Percentiles rank a stretch among this genome's conserved stretches.
These are phyloP conservation scores for Phalacrocorax brasilianus DNA, from an alignment of 2,113 vertebrate genomes.

Conservation along the genomic window DNA sequence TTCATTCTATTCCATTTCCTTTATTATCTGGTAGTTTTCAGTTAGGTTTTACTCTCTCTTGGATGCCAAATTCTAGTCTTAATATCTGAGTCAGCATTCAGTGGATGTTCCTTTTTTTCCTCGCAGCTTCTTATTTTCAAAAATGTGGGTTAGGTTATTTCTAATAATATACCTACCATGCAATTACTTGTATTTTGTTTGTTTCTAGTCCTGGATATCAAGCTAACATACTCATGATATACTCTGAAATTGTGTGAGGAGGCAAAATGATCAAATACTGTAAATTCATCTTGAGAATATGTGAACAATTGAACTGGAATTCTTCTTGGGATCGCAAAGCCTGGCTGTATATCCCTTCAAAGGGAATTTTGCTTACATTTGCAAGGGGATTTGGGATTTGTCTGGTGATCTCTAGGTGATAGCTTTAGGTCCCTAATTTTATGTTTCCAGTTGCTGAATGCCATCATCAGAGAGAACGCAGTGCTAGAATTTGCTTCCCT, in stretches of 20 bases:
- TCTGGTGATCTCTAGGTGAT: background rate
- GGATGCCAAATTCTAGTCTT: background rate
- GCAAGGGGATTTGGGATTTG: background rate
- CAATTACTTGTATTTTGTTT: slow-evolving; percentile 9
- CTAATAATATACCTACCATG: background rate
- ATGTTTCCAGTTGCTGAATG: background rate
- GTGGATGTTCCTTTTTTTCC: background rate
- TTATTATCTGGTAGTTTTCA: background rate
- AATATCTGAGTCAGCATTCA: background rate
- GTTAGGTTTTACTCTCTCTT: background rate
- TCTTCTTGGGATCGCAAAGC: background rate
- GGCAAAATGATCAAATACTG: background rate
- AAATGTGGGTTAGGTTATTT: background rate
- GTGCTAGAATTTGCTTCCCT: background rate
- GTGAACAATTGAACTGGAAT: background rate
- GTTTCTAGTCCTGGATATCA: slow-evolving; percentile 43
- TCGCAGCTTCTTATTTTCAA: background rate
- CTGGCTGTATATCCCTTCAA: background rate
- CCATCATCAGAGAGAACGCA: background rate
- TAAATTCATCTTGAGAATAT: slow-evolving; percentile 5
- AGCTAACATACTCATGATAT: background rate
- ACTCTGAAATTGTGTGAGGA: slow-evolving; percentile 19
- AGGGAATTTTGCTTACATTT: background rate
- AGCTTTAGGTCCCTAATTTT: background rate
- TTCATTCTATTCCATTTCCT: background rate